Evolutionary conservation across 2,113 vertebrate genomes (phyloP).

Genomic region (Lophura nycthemera): DNA sequence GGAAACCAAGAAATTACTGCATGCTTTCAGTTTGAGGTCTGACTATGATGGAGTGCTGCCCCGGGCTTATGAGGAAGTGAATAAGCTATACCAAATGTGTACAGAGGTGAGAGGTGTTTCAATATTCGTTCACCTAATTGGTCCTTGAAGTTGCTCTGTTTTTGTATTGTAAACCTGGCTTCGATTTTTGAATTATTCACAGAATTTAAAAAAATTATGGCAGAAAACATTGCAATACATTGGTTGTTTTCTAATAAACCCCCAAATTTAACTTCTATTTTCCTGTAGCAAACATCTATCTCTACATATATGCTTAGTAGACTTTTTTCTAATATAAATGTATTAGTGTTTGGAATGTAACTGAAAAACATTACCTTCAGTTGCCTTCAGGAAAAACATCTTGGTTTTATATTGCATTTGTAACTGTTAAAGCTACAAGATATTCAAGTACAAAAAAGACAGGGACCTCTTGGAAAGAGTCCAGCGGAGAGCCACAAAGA

Average conservation of each 20-base stretch:
- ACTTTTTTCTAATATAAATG: background rate
- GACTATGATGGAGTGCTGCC: conserved; percentile 79
- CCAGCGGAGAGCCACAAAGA: no score
- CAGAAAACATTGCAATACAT: background rate
- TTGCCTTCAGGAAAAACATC: background rate
- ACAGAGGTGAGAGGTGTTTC: conserved; percentile 76
- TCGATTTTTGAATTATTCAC: background rate
- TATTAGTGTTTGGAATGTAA: background rate
- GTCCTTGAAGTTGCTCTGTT: fast-evolving
- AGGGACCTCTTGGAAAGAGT: no score
- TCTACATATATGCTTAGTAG: background rate
- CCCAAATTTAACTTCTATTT: background rate
- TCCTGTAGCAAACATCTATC: background rate
- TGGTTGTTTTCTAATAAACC: background rate
- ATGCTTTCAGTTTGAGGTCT: conserved; percentile 81
- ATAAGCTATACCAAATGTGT: conserved; percentile 68
- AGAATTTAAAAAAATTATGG: background rate
- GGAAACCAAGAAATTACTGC: conserved; percentile 81
- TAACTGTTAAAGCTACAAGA: background rate
- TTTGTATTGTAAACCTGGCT: background rate
- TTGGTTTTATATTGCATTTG: background rate
- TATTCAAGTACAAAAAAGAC: no score
- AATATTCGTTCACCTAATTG: background rate
- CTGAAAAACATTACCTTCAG: background rate
- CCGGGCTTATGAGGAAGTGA: conserved; percentile 74